Evolutionary conservation across 2,888 invertebrate genomes (phyloP), one percentile per base, ranked within the genome.

Genomic region (Plagiodera versicolora): DNA sequence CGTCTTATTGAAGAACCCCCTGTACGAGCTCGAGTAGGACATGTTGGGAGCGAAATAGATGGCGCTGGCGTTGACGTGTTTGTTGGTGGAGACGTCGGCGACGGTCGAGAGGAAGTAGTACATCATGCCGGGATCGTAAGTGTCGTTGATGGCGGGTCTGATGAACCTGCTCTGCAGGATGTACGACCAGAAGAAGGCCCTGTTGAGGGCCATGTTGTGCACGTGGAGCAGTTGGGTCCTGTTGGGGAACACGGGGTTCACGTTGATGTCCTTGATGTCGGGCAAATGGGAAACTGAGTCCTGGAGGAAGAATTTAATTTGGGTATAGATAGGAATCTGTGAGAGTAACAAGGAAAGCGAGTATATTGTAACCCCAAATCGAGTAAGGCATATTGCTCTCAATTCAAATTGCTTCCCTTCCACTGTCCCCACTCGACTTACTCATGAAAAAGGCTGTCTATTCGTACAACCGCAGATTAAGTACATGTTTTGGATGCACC

Each of bases 81-180:
- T 91, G 80, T 95, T 97, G 0, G 96, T 87, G 0, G 97, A 92
- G 0, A 98, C 93, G 79, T 98, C 98, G 0, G 98, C 96, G 0
- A 96, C 92, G 0, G 95, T 91, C 0, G 97, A 96, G 46, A 98
- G 82, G 77, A 96, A 95, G 75, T 95, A 95, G 76, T 98, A 98
- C 94, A 97, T 95, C 90, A 98, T 94, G 56, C 98, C 98, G 0
- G 98, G 98, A 81, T 98, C 97, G 71, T 94, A 94, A 0, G 94
- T 93, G 73, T 94, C 94, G 76, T 94, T 94, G 18, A 92, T 93
- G 0, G 92, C 93, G 0, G 94, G 94, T 24, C 94, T 83, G 69
- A 94, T 94, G 72, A 94, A 94, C 65, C 95, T 67, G 20, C 94
- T 92, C 77, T 95, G 95, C 0, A 95, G 84, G 60, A 95, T 93